phyloP scores from a whole-genome alignment of 2,888 invertebrate genomes.

The Podotricha telesiphe region DNA sequence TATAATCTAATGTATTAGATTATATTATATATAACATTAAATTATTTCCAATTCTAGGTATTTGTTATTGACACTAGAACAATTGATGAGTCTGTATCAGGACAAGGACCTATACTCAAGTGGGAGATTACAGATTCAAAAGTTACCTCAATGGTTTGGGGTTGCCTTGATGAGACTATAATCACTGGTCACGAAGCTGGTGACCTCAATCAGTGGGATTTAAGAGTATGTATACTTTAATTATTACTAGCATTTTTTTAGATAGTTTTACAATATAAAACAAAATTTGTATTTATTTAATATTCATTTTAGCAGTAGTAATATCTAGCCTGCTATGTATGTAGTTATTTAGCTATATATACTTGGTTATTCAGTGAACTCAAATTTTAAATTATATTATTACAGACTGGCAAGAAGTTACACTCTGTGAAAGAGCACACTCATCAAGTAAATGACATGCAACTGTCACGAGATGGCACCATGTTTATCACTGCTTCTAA shows the following conservation, averaged over 20 bases:
- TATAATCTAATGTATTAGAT: no score
- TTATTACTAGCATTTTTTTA: neutral
- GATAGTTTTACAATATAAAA: no score
- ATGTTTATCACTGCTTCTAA: constrained; percentile 99
- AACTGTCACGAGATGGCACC: constrained; percentile 94
- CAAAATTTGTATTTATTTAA: no score
- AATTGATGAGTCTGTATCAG: constrained; percentile 87
- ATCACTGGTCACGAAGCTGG: constrained; percentile 98
- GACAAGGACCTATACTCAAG: constrained; percentile 89
- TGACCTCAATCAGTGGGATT: constrained; percentile 95
- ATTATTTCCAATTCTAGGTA: constrained; percentile 73
- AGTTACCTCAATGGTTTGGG: constrained; percentile 97
- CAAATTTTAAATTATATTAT: neutral
- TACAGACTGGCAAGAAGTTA: constrained; percentile 91
- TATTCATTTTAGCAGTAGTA: no score
- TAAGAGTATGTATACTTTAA: constrained; percentile 85
- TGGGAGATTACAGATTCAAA: constrained; percentile 92
- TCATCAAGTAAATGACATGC: constrained; percentile 97
- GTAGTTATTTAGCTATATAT: no score
- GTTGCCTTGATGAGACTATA: constrained; percentile 94
- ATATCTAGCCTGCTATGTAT: no score
- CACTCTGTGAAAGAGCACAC: constrained; percentile 92
- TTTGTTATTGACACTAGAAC: constrained; percentile 93
- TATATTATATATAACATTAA: no score
- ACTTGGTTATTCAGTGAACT: neutral